Percentiles rank a stretch among this genome's conserved stretches.
Conservation (phyloP, 2,888 invertebrate genomes). For the Lagria hirta region DNA sequence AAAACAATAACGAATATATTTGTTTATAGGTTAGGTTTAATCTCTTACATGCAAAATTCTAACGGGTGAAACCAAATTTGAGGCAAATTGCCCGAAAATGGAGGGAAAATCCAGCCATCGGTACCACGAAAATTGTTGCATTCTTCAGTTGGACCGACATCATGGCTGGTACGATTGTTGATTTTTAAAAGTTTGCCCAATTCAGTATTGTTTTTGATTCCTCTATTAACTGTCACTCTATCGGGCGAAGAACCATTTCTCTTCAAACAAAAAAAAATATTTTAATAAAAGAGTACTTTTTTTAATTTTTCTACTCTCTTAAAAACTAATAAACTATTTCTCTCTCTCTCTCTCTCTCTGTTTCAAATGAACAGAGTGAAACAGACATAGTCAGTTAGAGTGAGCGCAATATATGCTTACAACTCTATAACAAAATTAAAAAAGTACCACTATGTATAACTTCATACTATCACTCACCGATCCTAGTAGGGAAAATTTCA, state of each 20-base stretch:
- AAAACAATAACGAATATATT: no score
- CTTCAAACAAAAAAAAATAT: conserved; percentile 59
- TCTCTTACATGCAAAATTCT: conserved; percentile 71
- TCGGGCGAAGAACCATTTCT: conserved; percentile 71
- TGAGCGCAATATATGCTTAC: no score
- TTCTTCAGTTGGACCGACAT: conserved; percentile 65
- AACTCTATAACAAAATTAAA: no score
- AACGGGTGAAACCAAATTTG: conserved; percentile 70
- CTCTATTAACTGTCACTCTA: conserved; percentile 72
- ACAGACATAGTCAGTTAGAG: no score
- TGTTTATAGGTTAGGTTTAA: no score
- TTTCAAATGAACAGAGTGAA: no score
- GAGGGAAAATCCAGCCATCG: conserved; percentile 86
- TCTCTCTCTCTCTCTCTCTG: no score
- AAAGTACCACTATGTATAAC: no score
- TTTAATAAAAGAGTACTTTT: no score
- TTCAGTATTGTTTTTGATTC: conserved; percentile 69
- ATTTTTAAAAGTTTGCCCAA: conserved; percentile 73
- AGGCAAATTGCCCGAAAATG: conserved; percentile 62
- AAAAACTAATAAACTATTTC: no score
- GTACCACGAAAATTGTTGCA: conserved; percentile 81
- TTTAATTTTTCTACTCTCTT: conserved; percentile 2
- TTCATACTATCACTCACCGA: conserved; percentile 63
- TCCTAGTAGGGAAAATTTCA: conserved; percentile 71
- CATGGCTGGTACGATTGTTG: conserved; percentile 64